Conservation (phyloP, 2,113 vertebrate genomes). For the western clawed frog (Xenopus tropicalis) region UCB_Xtro_10.0 CM004443.2:192332501-192333000, state of each 20-base stretch:
- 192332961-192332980: not conserved
- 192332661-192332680: conserved; percentile 24
- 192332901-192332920: conserved; percentile 18
- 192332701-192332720: conserved; percentile 21
- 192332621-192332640: conserved; percentile 18
- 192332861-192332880: conserved; percentile 20
- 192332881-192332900: conserved; percentile 12
- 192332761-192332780: conserved; percentile 29
- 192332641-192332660: conserved; percentile 36
- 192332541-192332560: not conserved
- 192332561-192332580: not conserved
- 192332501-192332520: no score
- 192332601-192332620: conserved; percentile 8
- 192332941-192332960: conserved; percentile 4
- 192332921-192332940: not conserved
- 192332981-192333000: not conserved
- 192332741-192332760: not conserved
- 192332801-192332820: conserved; percentile 13
- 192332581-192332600: no score
- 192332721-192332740: conserved; percentile 3
- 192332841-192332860: conserved; percentile 2
- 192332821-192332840: conserved; percentile 13
- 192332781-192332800: conserved; percentile 10
- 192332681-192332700: conserved; percentile 24
- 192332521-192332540: no score